phyloP scores from a whole-genome alignment of 2,888 invertebrate species.

The Lasioglossum morio region DNA sequence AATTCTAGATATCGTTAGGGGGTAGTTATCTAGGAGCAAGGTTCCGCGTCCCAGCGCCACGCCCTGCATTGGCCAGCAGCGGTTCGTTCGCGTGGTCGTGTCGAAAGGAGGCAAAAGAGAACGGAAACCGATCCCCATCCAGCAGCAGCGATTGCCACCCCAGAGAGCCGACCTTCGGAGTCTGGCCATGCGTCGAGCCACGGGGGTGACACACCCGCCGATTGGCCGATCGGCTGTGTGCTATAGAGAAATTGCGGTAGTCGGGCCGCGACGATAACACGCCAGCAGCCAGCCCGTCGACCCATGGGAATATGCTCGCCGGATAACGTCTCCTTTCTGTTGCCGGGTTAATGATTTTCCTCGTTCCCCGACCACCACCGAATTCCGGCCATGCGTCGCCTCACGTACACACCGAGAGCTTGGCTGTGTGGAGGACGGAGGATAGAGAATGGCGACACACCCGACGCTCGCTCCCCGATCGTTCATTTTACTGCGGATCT shows the following conservation, averaged over 20 bases:
- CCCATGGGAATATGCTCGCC: constrained; percentile 2
- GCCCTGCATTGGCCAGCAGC: constrained; percentile 41
- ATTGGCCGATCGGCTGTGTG: constrained; percentile 60
- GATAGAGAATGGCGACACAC: constrained; percentile 56
- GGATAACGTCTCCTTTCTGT: constrained; percentile 9
- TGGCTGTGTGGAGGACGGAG: not conserved
- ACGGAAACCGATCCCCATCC: constrained; percentile 1
- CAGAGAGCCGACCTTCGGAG: constrained; percentile 30
- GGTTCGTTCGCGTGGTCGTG: not conserved
- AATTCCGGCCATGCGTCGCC: constrained; percentile 64
- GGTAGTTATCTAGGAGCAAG: not conserved
- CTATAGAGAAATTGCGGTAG: constrained; percentile 70
- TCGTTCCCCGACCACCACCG: constrained; percentile 29
- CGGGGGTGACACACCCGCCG: constrained; percentile 69
- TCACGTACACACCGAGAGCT: constrained; percentile 20
- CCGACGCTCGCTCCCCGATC: constrained; percentile 57
- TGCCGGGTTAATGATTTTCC: constrained; percentile 44
- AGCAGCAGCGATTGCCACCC: constrained; percentile 12
- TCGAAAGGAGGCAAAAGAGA: not conserved
- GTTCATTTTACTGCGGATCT: constrained; percentile 66
- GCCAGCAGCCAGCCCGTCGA: not conserved
- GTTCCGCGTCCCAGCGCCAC: constrained; percentile 51
- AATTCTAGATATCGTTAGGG: not conserved
- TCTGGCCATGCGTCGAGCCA: constrained; percentile 66
- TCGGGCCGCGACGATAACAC: constrained; percentile 44